Conservation (phyloP, 2,113 vertebrate species). For the Forbesichthys agassizii region DNA sequence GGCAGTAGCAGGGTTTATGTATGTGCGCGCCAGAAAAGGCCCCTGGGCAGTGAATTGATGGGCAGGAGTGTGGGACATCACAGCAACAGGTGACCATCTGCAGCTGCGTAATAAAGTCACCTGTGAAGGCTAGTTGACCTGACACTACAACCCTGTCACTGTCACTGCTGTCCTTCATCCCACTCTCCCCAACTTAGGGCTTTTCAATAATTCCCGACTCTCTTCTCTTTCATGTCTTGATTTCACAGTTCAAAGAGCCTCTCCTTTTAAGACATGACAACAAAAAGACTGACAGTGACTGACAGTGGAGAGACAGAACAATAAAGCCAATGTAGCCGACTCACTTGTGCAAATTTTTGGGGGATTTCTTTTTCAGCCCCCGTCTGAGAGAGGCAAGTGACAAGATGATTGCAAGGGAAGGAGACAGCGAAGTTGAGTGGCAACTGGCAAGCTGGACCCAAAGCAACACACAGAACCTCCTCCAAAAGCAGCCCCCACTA, state of each 20-base stretch:
- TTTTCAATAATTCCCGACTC: conserved; percentile 21
- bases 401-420: conserved; percentile 5
- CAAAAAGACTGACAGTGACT: not conserved
- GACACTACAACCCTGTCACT: conserved; percentile 11
- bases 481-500: too few relatives aligned
- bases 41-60: conserved; percentile 52
- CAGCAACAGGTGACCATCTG: conserved; percentile 37
- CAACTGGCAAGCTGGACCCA: not conserved
- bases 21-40: conserved; percentile 22
- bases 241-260: conserved; percentile 23
- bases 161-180: not conserved
- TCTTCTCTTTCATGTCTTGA: conserved; percentile 19
- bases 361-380: conserved; percentile 1
- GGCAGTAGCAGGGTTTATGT: conserved; percentile 15
- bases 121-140: conserved; percentile 33
- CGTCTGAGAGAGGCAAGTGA: conserved; percentile 18
- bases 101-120: conserved; percentile 49
- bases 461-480: not conserved
- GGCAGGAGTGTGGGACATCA: conserved; percentile 32
- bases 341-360: not conserved
- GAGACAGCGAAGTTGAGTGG: not conserved
- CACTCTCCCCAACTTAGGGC: conserved; percentile 7
- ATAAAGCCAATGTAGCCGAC: not conserved
- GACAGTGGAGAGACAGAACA: not conserved
- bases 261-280: not conserved